These are phyloP conservation scores for Alexandromys oeconomus DNA, from an alignment of 2,797 vertebrate species.

Conservation along the genomic window DNA sequence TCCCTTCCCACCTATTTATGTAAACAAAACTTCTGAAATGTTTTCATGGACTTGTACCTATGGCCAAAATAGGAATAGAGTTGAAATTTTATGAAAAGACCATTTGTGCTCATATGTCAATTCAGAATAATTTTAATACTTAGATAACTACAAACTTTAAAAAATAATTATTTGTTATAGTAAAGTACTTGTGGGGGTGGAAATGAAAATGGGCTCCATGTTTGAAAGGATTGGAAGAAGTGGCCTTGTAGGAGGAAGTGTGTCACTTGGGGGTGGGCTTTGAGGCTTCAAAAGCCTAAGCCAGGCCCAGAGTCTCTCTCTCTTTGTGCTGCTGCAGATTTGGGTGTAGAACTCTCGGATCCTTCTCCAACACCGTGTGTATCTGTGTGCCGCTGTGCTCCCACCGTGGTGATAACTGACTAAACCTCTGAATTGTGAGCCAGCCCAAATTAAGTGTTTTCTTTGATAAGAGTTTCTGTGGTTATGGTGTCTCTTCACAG, in stretches of 20 bases:
- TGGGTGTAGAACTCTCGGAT: background rate
- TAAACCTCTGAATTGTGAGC: background rate
- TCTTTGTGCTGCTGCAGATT: background rate
- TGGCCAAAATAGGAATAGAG: background rate
- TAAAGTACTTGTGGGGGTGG: background rate
- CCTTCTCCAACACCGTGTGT: background rate
- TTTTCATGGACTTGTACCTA: background rate
- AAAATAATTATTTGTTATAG: background rate
- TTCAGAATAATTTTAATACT: constrained; percentile 43
- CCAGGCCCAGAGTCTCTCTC: background rate
- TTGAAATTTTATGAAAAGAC: constrained; percentile 21
- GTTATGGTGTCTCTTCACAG: background rate
- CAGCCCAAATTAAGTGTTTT: background rate
- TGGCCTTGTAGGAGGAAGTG: background rate
- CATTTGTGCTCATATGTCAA: constrained; percentile 5
- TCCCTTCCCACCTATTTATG: background rate
- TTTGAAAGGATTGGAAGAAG: background rate
- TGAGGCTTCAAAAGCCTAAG: background rate
- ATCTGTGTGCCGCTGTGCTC: background rate
- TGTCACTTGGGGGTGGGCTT: too few species aligned
- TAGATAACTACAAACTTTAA: background rate
- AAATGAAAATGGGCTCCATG: background rate
- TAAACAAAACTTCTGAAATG: constrained; percentile 11
- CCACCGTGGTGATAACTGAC: background rate
- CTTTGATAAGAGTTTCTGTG: background rate